Evolutionary conservation across 2,888 invertebrate species (phyloP), one percentile per base, ranked within the genome.

Genomic region (Eupithecia vulgata): DNA sequence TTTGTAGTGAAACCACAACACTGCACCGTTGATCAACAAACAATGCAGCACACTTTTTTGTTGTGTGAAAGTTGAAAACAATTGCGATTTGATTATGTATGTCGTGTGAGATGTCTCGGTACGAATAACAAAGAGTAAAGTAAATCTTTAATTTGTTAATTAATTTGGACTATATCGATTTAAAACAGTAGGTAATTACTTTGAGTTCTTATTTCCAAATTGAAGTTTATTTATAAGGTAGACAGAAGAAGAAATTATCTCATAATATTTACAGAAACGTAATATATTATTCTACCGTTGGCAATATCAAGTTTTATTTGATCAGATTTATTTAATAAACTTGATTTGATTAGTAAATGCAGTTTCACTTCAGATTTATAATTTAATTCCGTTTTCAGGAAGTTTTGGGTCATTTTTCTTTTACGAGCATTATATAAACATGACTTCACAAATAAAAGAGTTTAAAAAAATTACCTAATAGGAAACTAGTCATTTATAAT

Each of bases 1-100:
- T 74, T 68, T 77, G 80, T 82, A 79, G 81, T 83, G 84, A 84
- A 85, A 84, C 81, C 78, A 48, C 68, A 66, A 82, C 79, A 76
- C 78, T 78, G 80, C 82, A 79, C 81, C 76, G 80, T 78, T 79
- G 79, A 83, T 84, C 82, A 81, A 84, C 81, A 84, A 87, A 89
- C 90, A 89, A 88, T 88, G 87, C 86, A 84, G 82, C 85, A 83
- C 81, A 87, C 88, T 89, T 80, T 80, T 86, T 89, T 88, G 83
- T 85, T 85, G 77, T 82, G 92, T 89, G 93, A 93, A 93, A 93
- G 93, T 92, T 90, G 83, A 78, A 82, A 85, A 82, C 84, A 83
- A 83, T 80, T 84, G 85, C 84, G 83, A 82, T 88, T 86, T 85
- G 82, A 87, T 87, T 88, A 85, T 80, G 76, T 79, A 82, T 81